phyloP scores from a whole-genome alignment of 2,797 vertebrate species.

The Leptatherina wallacei region DNA sequence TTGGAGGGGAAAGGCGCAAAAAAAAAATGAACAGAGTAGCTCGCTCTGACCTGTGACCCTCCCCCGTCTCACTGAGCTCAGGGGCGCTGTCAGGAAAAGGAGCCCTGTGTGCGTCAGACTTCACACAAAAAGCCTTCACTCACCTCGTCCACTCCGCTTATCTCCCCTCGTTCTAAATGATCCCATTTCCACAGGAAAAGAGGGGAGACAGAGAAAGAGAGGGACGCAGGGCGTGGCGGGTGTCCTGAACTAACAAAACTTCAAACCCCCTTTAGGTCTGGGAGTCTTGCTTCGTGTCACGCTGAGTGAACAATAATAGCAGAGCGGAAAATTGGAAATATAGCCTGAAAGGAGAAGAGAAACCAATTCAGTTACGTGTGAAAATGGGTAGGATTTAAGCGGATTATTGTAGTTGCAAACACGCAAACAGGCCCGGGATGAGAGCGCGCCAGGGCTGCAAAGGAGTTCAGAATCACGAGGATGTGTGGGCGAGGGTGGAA shows the following conservation, averaged over 20 bases:
- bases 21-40: conserved; percentile 44
- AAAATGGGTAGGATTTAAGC: conserved; percentile 17
- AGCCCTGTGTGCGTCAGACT: conserved; percentile 62
- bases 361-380: conserved; percentile 7
- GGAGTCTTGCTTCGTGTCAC: conserved; percentile 21
- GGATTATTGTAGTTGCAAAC: conserved; percentile 7
- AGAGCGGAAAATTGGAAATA: conserved; percentile 9
- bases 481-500: conserved; percentile 34
- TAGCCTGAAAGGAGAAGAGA: not conserved
- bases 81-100: conserved; percentile 55
- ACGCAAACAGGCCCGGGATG: not conserved
- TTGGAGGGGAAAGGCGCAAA: conserved; percentile 28
- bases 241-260: conserved; percentile 45
- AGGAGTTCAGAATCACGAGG: conserved; percentile 8
- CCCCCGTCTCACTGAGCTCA: conserved; percentile 4
- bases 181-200: conserved; percentile 76
- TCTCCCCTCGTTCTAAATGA: conserved; percentile 60
- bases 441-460: not conserved
- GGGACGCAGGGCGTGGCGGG: conserved; percentile 39
- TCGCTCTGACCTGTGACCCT: conserved; percentile 45
- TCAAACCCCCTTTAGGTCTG: conserved; percentile 13
- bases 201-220: conserved; percentile 28
- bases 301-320: conserved; percentile 9
- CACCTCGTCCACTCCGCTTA: conserved; percentile 55
- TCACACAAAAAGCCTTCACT: conserved; percentile 42